A percentile compares a stretch with the other conserved stretches of the same genome.
Evolutionary conservation across 2,888 invertebrate genomes (phyloP).

Genomic region (Himalopsyche tibetana): DNA sequence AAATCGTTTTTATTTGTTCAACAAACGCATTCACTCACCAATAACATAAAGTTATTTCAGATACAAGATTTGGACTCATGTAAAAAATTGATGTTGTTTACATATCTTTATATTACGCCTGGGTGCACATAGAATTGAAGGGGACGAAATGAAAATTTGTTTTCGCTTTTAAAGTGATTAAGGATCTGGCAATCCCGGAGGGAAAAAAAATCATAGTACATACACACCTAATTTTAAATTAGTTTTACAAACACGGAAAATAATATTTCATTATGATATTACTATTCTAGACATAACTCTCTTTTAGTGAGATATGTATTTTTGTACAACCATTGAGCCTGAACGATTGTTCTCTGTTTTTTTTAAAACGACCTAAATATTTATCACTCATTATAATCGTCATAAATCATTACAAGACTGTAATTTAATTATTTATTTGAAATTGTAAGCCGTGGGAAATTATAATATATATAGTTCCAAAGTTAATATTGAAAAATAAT

Average conservation of each 20-base stretch:
- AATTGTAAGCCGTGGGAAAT: too few species aligned
- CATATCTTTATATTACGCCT: not conserved
- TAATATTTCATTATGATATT: too few species aligned
- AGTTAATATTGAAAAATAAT: too few species aligned
- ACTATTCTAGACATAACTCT: too few species aligned
- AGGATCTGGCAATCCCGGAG: not conserved
- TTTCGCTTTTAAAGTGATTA: not conserved
- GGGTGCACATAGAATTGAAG: not conserved
- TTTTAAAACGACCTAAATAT: too few species aligned
- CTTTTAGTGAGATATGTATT: too few species aligned
- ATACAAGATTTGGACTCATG: not conserved
- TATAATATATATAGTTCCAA: too few species aligned
- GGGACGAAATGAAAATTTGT: not conserved
- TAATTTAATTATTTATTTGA: too few species aligned
- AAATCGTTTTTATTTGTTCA: conserved; percentile 19
- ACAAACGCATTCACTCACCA: not conserved
- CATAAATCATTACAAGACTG: too few species aligned
- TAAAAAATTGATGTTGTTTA: conserved; percentile 21
- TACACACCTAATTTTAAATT: not conserved
- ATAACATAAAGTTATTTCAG: conserved; percentile 20
- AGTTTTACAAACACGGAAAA: not conserved
- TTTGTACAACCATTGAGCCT: too few species aligned
- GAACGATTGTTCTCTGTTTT: too few species aligned
- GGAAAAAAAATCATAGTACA: not conserved
- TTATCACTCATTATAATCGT: too few species aligned